Conservation (phyloP, 2,888 invertebrate genomes). For the Drosophila fungiperda region DNA sequence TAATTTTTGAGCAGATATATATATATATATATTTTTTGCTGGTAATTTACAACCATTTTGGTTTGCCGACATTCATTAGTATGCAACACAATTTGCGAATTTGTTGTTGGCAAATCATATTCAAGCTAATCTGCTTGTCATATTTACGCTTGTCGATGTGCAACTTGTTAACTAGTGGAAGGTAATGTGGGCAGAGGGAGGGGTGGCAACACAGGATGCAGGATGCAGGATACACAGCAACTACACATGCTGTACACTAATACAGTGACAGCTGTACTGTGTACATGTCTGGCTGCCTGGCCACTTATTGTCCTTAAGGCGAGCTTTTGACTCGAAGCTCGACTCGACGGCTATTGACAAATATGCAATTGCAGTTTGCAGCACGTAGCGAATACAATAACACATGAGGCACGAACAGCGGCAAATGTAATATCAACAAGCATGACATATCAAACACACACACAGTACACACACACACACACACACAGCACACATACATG, state of each 20-base stretch:
- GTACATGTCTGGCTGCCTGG: neutral
- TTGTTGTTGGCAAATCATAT: constrained; percentile 10
- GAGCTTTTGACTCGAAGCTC: constrained; percentile 6
- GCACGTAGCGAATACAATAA: constrained; percentile 62
- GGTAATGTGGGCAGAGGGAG: neutral
- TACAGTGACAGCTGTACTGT: constrained; percentile 10
- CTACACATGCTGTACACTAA: neutral
- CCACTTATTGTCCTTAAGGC: constrained; percentile 7
- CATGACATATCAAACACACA: constrained; percentile 28
- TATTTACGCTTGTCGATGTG: constrained; percentile 11
- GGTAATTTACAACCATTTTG: neutral
- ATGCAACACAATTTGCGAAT: constrained; percentile 2
- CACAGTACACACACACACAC: neutral
- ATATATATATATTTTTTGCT: neutral
- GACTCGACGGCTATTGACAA: constrained; percentile 59
- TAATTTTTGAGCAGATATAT: neutral
- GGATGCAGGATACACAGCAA: neutral
- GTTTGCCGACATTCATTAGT: neutral
- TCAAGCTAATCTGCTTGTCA: constrained; percentile 28
- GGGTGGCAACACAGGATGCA: neutral
- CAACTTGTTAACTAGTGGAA: constrained; percentile 10
- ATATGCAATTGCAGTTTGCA: constrained; percentile 70
- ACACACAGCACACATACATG: neutral
- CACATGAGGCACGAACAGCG: constrained; percentile 55
- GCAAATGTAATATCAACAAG: constrained; percentile 31